Evolutionary conservation across 2,113 vertebrate genomes (phyloP).

Genomic region (Pelobates fuscus): DNA sequence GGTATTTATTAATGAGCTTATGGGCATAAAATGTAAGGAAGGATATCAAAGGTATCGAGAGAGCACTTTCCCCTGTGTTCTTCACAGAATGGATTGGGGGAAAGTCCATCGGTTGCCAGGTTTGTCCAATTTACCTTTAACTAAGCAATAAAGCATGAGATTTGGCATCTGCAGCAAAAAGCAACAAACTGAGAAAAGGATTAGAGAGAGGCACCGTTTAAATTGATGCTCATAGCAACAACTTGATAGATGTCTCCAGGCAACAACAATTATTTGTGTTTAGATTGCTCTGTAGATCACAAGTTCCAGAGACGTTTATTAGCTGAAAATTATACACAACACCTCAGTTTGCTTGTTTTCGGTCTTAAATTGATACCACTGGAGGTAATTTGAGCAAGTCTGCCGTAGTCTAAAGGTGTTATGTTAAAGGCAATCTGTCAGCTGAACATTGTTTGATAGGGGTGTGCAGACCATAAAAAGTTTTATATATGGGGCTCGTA

Average conservation of each 20-base stretch:
- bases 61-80: constrained; percentile 24
- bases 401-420: not conserved
- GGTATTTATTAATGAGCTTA: constrained; percentile 50
- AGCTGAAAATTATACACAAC: constrained; percentile 43
- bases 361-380: constrained; percentile 42
- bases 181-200: constrained; percentile 42
- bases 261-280: constrained; percentile 30
- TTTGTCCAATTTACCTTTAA: constrained; percentile 48
- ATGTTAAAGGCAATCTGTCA: not conserved
- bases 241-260: constrained; percentile 37
- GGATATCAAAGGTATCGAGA: constrained; percentile 47
- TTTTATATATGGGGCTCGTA: too few relatives aligned
- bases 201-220: constrained; percentile 20
- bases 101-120: constrained; percentile 36
- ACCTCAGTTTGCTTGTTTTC: constrained; percentile 26
- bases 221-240: constrained; percentile 27
- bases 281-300: constrained; percentile 41
- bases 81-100: constrained; percentile 1
- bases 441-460: not conserved
- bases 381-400: constrained; percentile 27
- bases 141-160: constrained; percentile 43
- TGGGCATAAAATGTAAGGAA: constrained; percentile 39
- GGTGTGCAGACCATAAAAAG: too few relatives aligned
- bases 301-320: constrained; percentile 33
- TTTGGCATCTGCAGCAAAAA: constrained; percentile 39